Base-by-base conservation (phyloP, 2,113 vertebrate species). In the Silurus meridionalis region DNA sequence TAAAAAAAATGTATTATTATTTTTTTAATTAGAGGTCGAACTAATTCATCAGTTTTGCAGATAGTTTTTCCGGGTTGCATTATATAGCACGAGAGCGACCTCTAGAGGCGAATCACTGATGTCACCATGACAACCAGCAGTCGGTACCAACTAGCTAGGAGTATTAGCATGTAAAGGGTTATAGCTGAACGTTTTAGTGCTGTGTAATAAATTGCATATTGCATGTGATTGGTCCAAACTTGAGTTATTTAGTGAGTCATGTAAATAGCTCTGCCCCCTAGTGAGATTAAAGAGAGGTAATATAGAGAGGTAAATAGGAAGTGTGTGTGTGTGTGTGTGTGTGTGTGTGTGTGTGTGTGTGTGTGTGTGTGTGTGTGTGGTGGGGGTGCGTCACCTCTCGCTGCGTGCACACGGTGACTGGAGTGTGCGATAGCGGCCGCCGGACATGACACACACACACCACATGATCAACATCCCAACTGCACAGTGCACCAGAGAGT, bases 391-490 rank as follows among this genome's bases (percentile, higher is more conserved):
- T 94, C 93, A 99, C 98, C 95, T 95, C 83, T 96, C 92, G 19
- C 91, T 89, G 84, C 88, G 83, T 0, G 61, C 87, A 87, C 97
- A 98, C 1, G 94, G 86, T 80, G 93, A 92, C 80, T 94, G 92
- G 1, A 99, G 93, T 21, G 94, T 92, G 55, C 95, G 94, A 87
- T 97, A 98, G 57, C 92, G 95, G 14, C 94, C 96, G 50, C 96
- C 96, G 6, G 95, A 94, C 86, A 95, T 95, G 84, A 97, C 88
- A 0, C 96, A 95, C n/a, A 96, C 95, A 85, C 97, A 98, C 97
- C 97, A 99, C 6, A 96, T 95, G 71, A 96, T 94, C 75, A 97
- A 78, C 91, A 97, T 92, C 63, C 98, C 98, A 95, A 99, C 94
- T 0, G 95, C 57, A 5, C 96, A 95, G 63, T 98, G 96, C n/a